Evolutionary conservation across 2,797 vertebrate species (phyloP), one percentile per base, ranked within the genome.

Genomic region (Passerculus sandwichensis): DNA sequence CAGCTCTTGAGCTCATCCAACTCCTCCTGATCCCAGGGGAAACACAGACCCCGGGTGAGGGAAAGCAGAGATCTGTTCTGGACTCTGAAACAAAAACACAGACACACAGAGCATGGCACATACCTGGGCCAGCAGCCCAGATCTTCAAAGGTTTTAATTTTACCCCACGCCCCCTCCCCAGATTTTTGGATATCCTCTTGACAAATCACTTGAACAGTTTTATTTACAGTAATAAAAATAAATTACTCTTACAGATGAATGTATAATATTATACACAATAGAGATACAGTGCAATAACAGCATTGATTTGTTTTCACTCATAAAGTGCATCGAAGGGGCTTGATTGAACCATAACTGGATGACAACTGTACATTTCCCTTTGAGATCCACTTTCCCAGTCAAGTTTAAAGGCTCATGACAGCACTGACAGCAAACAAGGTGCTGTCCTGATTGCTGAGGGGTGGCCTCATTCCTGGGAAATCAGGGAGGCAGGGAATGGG

Each of bases 151-250:
- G 38, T 45, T 95, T 95, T 95, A 93, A 95, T 97, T 94, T 82
- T 40, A 65, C 27, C 19, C 45, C 40, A 16, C 36, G 14, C 34
- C 32, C 22, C 44, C 26, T 14, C 26, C 29, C 27, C 3, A 11
- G 1, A 3, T 71, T 93, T 96, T 93, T 93, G 4, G 40, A 85
- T 94, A 72, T 85, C 91, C 59, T 88, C 91, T 91, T 94, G 96
- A 97, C 96, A 97, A 96, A 94, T 84, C 96, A 96, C 93, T 96
- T 94, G 22, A 88, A 95, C 94, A 89, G 90, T 79, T 97, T 96
- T 98, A 98, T 99, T 97, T 98, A 98, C 98, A 98, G 98, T 99
- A 98, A 97, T 98, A 99, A 99, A 99, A 99, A 99, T 99, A 99
- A 99, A 98, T 98, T 97, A 95, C 98, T 98, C 98, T 98, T 98